phyloP scores from a whole-genome alignment of 2,797 vertebrate species.

The Molossus molossus region DNA sequence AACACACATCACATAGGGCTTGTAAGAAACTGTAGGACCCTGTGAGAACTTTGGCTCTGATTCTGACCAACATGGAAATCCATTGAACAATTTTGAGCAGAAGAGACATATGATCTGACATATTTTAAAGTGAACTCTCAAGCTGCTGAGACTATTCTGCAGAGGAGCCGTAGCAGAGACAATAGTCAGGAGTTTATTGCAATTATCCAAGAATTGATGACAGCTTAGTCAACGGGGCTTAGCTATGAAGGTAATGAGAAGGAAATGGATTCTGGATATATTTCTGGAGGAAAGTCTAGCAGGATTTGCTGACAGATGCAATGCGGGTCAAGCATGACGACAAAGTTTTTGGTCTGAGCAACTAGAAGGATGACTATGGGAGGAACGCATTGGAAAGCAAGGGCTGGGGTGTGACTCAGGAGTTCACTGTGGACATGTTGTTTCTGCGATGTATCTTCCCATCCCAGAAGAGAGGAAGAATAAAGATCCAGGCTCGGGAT shows the following conservation, averaged over 20 bases:
- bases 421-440: neutral
- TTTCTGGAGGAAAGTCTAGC: conserved; percentile 41
- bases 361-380: neutral
- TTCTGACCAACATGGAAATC: neutral
- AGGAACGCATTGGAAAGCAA: neutral
- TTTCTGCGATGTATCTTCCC: neutral
- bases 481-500: neutral
- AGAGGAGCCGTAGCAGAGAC: neutral
- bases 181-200: neutral
- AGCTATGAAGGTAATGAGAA: neutral
- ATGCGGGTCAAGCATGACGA: neutral
- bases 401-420: neutral
- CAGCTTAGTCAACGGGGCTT: neutral
- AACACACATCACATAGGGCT: neutral
- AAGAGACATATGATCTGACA: neutral
- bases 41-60: neutral
- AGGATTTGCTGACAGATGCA: neutral
- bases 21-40: neutral
- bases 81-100: neutral
- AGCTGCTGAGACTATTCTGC: conserved; percentile 17
- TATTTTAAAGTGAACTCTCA: neutral
- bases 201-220: neutral
- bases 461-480: neutral
- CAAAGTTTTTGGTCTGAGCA: neutral
- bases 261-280: neutral